Conservation (phyloP, 2,888 invertebrate species). For the Caenorhabditis panamensis region DNA sequence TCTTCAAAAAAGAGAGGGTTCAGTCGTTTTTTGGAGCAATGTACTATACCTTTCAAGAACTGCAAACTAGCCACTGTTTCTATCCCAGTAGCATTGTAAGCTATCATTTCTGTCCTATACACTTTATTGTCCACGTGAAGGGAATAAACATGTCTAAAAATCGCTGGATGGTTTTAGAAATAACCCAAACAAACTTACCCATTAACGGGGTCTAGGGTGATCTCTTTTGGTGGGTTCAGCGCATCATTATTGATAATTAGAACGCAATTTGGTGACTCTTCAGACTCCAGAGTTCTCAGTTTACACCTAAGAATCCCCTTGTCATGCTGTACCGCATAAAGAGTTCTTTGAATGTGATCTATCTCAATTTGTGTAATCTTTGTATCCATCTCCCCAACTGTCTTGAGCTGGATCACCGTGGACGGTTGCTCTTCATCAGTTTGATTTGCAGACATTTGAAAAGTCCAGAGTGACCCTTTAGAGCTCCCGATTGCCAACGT, state of each 20-base stretch:
- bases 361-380: conserved; percentile 59
- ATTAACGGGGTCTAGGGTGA: conserved; percentile 74
- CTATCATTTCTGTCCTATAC: conserved; percentile 70
- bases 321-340: conserved; percentile 67
- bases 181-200: conserved; percentile 63
- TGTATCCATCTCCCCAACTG: conserved; percentile 54
- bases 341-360: conserved; percentile 62
- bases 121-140: conserved; percentile 71
- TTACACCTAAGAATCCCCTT: conserved; percentile 66
- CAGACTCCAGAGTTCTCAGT: conserved; percentile 33
- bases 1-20: conserved; percentile 53
- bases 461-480: conserved; percentile 56
- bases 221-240: conserved; percentile 70
- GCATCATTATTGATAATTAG: conserved; percentile 57
- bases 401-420: conserved; percentile 52
- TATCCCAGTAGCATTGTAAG: conserved; percentile 64
- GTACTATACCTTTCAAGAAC: conserved; percentile 45
- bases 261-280: conserved; percentile 59
- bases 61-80: conserved; percentile 67
- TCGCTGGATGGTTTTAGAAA: not conserved
- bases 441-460: conserved; percentile 52
- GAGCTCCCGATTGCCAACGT: conserved; percentile 52
- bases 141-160: conserved; percentile 73
- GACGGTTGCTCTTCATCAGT: conserved; percentile 53
- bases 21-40: not conserved